A percentile compares a stretch with the other conserved stretches of the same genome.
These are phyloP conservation scores for Polypedilum vanderplanki DNA, from an alignment of 1,140 invertebrate genomes.

Conservation along the genomic window DNA sequence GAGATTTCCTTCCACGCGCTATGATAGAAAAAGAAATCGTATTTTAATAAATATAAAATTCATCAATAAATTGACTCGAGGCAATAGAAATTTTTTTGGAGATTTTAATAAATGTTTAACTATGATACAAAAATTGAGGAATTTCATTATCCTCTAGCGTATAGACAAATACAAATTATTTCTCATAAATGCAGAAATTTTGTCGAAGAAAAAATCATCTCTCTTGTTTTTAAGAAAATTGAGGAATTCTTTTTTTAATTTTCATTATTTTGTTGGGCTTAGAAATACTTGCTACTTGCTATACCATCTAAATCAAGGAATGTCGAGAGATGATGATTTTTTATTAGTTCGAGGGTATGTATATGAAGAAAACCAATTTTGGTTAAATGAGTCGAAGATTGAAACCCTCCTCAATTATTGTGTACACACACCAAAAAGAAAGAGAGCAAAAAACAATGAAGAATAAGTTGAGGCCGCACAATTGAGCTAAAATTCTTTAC, in stretches of 20 bases:
- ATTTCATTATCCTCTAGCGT: not conserved
- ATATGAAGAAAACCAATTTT: conserved; percentile 25
- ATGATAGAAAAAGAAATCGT: not conserved
- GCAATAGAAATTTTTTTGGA: not conserved
- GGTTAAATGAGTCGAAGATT: conserved; percentile 23
- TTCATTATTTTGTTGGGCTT: not conserved
- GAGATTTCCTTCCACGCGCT: not conserved
- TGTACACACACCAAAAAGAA: not conserved
- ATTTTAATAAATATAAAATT: conserved; percentile 16
- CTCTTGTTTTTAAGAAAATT: not conserved
- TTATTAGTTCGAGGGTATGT: not conserved
- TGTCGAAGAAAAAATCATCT: not conserved
- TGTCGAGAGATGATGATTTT: not conserved
- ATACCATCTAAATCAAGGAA: not conserved
- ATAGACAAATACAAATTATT: no score
- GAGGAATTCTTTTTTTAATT: not conserved
- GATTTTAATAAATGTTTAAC: conserved; percentile 21
- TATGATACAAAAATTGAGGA: conserved; percentile 15
- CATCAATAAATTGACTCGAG: conserved; percentile 7
- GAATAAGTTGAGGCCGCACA: conserved; percentile 4
- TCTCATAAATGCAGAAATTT: no score
- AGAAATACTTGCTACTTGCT: not conserved
- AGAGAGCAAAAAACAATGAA: not conserved
- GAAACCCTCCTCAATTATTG: not conserved
- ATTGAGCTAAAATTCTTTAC: not conserved